Evolutionary conservation across 2,113 vertebrate genomes (phyloP).

Genomic region (Gila orcuttii): DNA sequence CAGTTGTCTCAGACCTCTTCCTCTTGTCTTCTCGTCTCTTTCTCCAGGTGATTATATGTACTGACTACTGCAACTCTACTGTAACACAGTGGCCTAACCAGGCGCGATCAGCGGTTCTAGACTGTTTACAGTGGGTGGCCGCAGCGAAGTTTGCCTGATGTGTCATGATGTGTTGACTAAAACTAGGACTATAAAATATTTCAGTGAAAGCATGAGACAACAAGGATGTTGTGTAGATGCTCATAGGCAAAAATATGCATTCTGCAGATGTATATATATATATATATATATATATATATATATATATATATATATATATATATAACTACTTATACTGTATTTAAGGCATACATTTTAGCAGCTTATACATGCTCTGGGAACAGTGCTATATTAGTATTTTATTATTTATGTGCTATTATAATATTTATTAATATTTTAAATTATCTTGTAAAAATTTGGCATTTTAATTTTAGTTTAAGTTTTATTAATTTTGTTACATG

Average conservation of each 20-base stretch:
- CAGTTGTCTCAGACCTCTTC: not conserved
- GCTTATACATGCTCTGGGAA: not conserved
- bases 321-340: not conserved
- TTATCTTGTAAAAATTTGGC: not conserved
- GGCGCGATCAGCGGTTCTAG: not conserved
- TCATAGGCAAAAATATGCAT: not conserved
- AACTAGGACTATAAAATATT: slow-evolving; percentile 7
- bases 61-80: slow-evolving; percentile 37
- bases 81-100: slow-evolving; percentile 15
- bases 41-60: slow-evolving; percentile 43
- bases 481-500: not conserved
- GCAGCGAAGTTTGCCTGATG: not conserved
- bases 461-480: not conserved
- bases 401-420: not conserved
- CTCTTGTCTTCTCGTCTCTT: slow-evolving; percentile 12
- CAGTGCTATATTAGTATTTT: not conserved
- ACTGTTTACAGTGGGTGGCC: slow-evolving; percentile 28
- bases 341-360: not conserved
- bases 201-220: not conserved
- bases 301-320: not conserved
- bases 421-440: not conserved
- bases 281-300: not conserved
- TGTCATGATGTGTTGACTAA: not conserved
- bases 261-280: not conserved
- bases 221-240: not conserved